A percentile compares a stretch with the other conserved stretches of the same genome.
These are phyloP conservation scores for Xyrichtys novacula DNA, from an alignment of 2,797 vertebrate species.

Conservation along the genomic window DNA sequence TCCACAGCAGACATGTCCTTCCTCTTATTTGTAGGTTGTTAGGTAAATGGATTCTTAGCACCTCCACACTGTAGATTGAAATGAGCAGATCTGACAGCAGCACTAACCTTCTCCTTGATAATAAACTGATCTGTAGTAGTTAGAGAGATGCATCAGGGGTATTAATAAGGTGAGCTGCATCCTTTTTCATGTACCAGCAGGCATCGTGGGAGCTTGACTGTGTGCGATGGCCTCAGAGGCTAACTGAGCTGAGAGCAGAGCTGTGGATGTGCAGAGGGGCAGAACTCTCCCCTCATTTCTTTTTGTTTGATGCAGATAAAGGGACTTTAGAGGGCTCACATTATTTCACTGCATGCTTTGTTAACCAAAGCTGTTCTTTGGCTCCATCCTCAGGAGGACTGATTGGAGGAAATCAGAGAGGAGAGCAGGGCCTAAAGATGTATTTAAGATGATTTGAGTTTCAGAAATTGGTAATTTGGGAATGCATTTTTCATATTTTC, in stretches of 20 bases:
- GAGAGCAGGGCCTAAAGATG: neutral
- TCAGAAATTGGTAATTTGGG: neutral
- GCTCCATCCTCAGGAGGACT: neutral
- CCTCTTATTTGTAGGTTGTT: no score
- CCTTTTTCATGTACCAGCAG: slow-evolving; percentile 61
- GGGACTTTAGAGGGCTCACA: slow-evolving; percentile 7
- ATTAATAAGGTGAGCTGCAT: slow-evolving; percentile 63
- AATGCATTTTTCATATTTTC: neutral
- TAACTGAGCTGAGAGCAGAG: slow-evolving; percentile 35
- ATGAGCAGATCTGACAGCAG: neutral
- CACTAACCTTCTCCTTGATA: neutral
- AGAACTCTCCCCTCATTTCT: slow-evolving; percentile 23
- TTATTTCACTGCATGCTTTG: slow-evolving; percentile 34
- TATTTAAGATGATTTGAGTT: neutral
- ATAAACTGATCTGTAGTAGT: slow-evolving; percentile 7
- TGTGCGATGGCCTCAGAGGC: slow-evolving; percentile 51
- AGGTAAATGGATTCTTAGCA: no score
- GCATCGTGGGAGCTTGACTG: slow-evolving; percentile 40
- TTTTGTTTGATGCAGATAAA: slow-evolving; percentile 25
- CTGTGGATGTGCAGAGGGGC: slow-evolving; percentile 21
- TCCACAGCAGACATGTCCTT: no score
- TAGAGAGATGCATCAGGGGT: slow-evolving; percentile 32
- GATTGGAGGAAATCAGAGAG: neutral
- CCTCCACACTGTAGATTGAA: slow-evolving; percentile 5
- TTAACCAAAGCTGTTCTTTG: slow-evolving; percentile 7